Base-by-base conservation (phyloP, 2,113 vertebrate genomes). In the Xyrauchen texanus region DNA sequence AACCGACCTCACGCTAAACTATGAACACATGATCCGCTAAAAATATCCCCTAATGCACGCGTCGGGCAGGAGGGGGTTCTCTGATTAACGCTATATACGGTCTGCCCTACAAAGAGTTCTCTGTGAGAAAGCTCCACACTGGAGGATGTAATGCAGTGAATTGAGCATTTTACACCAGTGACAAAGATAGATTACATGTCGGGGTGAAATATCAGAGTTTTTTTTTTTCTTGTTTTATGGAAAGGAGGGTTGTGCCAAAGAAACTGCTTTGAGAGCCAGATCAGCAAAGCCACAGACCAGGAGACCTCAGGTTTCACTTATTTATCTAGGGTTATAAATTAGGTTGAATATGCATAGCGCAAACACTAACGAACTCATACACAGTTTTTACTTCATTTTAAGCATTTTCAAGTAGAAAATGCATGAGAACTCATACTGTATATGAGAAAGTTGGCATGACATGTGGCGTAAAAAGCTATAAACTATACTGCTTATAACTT, bases 21-120 rank as follows among this genome's bases (percentile, higher is more conserved):
- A 75, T 63, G 49, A 69, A 62, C 63, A 82, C 77, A 82, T 68
- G 81, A 79, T 78, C 77, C 60, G 15, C 77, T 83, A 76, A 83
- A 83, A 80, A 83, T 83, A 83, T 49, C 65, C 58, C 11, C 66
- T 58, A 49, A 71, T 49, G 16, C 57, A 75, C 46, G 12, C 21
- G 46, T 79, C 46, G 13, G 60, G 46, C 8, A 46, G 53, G 57
- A 13, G 73, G 63, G 42, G 45, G 75, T 21, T n/a, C 55, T 53
- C 78, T 80, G 82, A 80, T 79, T 80, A 83, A 83, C 57, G 60
- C 45, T 83, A 58, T 63, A 76, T 80, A 69, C 52, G 53, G 45
- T 42, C 13, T 8, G 4, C 16, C 16, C 21, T 66, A 80, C 71
- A 77, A 65, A 80, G 72, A 49, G 21, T 34, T 34, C 21, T 77